Evolutionary conservation across 2,113 vertebrate species (phyloP).

Genomic region (Athene cunicularia): DNA sequence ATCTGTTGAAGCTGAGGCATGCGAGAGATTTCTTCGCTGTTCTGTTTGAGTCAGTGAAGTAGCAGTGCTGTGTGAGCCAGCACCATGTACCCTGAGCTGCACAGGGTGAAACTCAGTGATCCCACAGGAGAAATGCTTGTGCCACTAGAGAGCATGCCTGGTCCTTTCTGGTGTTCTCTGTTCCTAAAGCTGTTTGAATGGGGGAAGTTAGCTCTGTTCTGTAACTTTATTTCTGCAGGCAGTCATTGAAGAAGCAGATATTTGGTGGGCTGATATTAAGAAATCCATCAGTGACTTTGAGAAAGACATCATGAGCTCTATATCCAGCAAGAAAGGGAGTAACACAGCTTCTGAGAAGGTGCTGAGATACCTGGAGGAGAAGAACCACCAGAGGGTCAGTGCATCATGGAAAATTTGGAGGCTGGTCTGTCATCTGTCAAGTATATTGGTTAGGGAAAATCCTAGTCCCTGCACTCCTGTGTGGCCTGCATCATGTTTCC

Average conservation of each 20-base stretch:
- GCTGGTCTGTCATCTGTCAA: not conserved
- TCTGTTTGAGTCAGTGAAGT: not conserved
- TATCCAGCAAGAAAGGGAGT: slow-evolving; percentile 70
- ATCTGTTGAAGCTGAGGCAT: not conserved
- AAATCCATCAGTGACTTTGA: slow-evolving; percentile 76
- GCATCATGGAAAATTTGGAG: not conserved
- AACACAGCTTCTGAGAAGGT: slow-evolving; percentile 73
- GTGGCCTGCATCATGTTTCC: not conserved
- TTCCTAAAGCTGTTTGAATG: not conserved
- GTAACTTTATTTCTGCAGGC: slow-evolving; percentile 62
- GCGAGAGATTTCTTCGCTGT: not conserved
- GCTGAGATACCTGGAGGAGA: slow-evolving; percentile 77
- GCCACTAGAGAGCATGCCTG: not conserved
- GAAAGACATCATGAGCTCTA: slow-evolving; percentile 67
- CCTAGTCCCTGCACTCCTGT: not conserved
- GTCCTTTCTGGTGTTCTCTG: not conserved
- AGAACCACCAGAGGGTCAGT: slow-evolving; percentile 75
- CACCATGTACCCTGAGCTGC: not conserved
- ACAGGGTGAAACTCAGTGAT: not conserved
- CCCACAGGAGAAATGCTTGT: not conserved
- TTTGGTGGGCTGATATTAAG: slow-evolving; percentile 69
- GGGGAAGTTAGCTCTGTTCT: not conserved
- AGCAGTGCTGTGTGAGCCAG: not conserved
- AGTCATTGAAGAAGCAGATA: slow-evolving; percentile 75
- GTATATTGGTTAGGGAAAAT: not conserved